Percentiles rank a stretch among this genome's conserved stretches.
Evolutionary conservation across 2,888 invertebrate genomes (phyloP).

Genomic region (Lycia hirtaria): DNA sequence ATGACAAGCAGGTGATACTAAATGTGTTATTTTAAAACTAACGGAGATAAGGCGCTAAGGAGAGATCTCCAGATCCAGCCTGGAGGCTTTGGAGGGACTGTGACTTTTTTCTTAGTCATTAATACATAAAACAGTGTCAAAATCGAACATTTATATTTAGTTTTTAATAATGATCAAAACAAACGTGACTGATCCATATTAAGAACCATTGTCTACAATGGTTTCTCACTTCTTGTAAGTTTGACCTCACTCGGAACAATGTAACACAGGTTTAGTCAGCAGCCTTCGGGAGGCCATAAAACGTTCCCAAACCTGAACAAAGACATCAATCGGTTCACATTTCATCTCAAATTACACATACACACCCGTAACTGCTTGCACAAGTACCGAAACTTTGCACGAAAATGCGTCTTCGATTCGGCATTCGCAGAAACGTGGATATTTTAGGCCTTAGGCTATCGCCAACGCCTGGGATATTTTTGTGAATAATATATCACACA

Average conservation of each 20-base stretch:
- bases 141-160: too few species aligned
- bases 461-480: conserved; percentile 39
- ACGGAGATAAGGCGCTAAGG: too few species aligned
- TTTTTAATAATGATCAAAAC: background rate
- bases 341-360: conserved; percentile 80
- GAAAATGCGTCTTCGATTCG: conserved; percentile 53
- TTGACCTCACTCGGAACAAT: conserved; percentile 57
- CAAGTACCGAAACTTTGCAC: conserved; percentile 40
- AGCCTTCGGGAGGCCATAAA: conserved; percentile 70
- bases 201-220: background rate
- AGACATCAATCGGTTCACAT: conserved; percentile 83
- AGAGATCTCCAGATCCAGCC: too few species aligned
- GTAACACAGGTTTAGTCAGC: conserved; percentile 69
- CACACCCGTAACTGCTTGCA: conserved; percentile 64
- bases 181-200: conserved; percentile 4
- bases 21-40: too few species aligned
- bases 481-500: conserved; percentile 33
- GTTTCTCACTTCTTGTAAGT: conserved; percentile 9
- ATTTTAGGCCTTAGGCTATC: conserved; percentile 57
- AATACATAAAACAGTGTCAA: too few species aligned
- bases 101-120: too few species aligned
- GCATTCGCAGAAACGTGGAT: conserved; percentile 57
- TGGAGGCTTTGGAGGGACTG: too few species aligned
- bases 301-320: conserved; percentile 69
- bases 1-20: too few species aligned